Evolutionary conservation across 37 sponge, comb jelly and placozoan genomes (phyloP).

Genomic region (Cliona cf. orientalis): DNA sequence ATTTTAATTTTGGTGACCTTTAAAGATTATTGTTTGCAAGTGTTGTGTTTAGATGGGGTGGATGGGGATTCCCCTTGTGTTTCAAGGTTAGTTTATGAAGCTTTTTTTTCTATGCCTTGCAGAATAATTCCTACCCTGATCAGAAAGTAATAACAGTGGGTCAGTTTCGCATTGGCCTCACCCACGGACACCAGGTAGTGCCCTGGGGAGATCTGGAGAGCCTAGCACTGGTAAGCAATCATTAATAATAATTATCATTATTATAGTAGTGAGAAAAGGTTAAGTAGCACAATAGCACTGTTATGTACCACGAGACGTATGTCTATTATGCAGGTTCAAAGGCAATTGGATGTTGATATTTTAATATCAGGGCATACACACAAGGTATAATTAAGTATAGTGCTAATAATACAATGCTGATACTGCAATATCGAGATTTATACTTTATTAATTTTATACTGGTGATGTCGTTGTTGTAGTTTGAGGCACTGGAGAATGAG

Average conservation of each 20-base stretch:
- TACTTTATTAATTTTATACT: background rate
- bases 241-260: background rate
- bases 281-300: background rate
- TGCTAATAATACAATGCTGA: background rate
- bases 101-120: constrained; percentile 2
- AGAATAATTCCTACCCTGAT: constrained; percentile 88
- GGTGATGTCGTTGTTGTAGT: constrained; percentile 61
- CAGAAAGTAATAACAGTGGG: constrained; percentile 98
- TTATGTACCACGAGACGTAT: background rate
- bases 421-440: background rate
- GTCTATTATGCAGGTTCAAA: constrained; percentile 82
- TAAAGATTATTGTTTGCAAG: too few relatives aligned
- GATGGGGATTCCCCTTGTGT: too few relatives aligned
- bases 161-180: constrained; percentile 94
- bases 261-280: background rate
- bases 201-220: constrained; percentile 99
- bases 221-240: constrained; percentile 71
- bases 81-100: background rate
- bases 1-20: too few relatives aligned
- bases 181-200: constrained; percentile 98
- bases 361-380: constrained; percentile 98
- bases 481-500: constrained; percentile 91
- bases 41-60: too few relatives aligned
- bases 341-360: constrained; percentile 97
- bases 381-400: constrained; percentile 66